Base-by-base conservation (phyloP, 37 sponge, comb jelly and placozoan genomes). In the Beroe forskalii region DNA sequence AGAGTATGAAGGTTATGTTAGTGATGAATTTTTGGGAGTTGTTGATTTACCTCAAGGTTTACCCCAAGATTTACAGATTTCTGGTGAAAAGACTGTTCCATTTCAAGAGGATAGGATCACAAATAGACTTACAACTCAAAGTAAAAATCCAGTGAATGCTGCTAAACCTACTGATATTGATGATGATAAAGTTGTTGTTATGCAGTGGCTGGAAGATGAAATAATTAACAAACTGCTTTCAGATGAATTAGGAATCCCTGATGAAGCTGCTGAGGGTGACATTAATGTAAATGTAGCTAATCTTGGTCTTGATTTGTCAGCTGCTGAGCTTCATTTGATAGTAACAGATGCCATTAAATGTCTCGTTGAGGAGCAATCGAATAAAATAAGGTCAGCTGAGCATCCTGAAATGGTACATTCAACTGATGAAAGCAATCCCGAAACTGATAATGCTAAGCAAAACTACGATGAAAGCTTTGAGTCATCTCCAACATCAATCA, bases 141-240 rank as follows among this genome's bases (percentile, higher is more conserved):
- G 4, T 27, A 64, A 64, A 64, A 27, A 20, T 36, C 72, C 36
- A 9, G 19, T 2, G 17, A 32, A 32, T 35, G 32, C 39, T 28
- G 24, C 17, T 24, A 3, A 28, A 22, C 27, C 3, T 27, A 3
- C 66, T 24, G 38, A 12, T 69, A 2, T 33, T 35, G 38, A 31
- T 0, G 72, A 69, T 2, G 72, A 69, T 33, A 69, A 69, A 17
- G 39, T 35, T 35, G 27, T 32, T 14, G 72, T 69, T 4, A 69
- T 69, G 72, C 72, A 36, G 38, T 69, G 72, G 72, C 32, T 69
- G 14, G 72, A 69, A 32, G 72, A 69, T 14, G 72, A 27, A 36
- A 69, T 69, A 33, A 27, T 69, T 17, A 32, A 36, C 19, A 69
- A 69, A 35, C 14, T 69, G 72, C 17, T 69, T 6, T 14, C 72